Evolutionary conservation across 2,113 vertebrate species (phyloP).

Genomic region (Mustelus asterias): DNA sequence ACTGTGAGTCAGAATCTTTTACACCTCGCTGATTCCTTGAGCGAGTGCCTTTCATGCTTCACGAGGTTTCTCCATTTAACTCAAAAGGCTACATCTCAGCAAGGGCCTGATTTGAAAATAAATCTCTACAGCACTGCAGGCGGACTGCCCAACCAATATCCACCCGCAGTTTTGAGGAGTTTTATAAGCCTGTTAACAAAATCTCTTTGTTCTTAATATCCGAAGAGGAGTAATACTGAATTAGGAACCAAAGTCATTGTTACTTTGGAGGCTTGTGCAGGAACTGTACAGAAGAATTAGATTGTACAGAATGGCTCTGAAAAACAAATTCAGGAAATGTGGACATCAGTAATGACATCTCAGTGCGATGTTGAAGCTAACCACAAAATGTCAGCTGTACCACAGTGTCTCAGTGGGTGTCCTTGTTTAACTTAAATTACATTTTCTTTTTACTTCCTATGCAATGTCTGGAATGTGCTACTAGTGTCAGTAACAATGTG

Average conservation of each 20-base stretch:
- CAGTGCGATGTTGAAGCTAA: not conserved
- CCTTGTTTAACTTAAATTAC: not conserved
- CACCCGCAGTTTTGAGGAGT: not conserved
- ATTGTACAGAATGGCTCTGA: not conserved
- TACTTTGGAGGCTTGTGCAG: not conserved
- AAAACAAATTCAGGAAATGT: conserved; percentile 17
- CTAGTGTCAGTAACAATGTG: not conserved
- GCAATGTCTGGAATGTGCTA: not conserved
- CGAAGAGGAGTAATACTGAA: not conserved
- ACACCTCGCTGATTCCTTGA: not conserved
- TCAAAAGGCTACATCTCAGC: not conserved
- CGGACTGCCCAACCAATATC: too few relatives aligned
- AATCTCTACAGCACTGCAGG: not conserved
- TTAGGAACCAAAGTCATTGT: too few relatives aligned
- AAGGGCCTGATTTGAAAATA: not conserved
- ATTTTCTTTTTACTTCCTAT: not conserved
- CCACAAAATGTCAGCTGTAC: not conserved
- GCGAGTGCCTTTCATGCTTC: not conserved
- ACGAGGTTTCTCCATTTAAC: not conserved
- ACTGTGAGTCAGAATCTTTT: not conserved
- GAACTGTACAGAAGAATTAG: too few relatives aligned
- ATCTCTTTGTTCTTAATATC: not conserved
- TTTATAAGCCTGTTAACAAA: not conserved
- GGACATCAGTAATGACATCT: not conserved
- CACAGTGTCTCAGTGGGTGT: not conserved